Evolutionary conservation across 2,113 vertebrate species (phyloP), one percentile per base, ranked within the genome.

Genomic region (Gila orcuttii): DNA sequence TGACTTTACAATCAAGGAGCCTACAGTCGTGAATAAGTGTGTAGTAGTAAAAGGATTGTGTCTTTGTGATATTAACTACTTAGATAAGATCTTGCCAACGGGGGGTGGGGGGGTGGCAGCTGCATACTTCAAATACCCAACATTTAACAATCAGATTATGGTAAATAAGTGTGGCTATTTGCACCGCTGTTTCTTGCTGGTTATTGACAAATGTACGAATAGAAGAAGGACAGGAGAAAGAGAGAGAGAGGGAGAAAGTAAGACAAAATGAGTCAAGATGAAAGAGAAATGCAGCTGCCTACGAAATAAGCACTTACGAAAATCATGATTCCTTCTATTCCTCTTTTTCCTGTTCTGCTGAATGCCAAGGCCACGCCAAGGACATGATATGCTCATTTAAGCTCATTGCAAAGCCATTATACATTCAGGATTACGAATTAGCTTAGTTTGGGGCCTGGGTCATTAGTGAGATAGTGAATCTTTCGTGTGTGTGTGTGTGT

Each of bases 71-170:
- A 83, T 83, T 89, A 78, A 76, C 88, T 71, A 85, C 82, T 31
- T 12, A 73, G 88, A 89, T 87, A 89, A 50, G 64, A 89, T 85
- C 88, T 82, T 78, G 25, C 55, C 36, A 28, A 82, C 60, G 84
- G 77, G 77, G 68, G 78, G 82, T 81, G 36, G 36, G 3, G 36
- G 82, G 76, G 75, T 78, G 82, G 85, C 75, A 84, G 85, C 85
- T 81, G 82, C 85, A 86, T 85, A 76, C 87, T 88, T 86, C 82
- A 39, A 69, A 60, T 68, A 86, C 78, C 82, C 59, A 13, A 7
- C 83, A 84, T 82, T 85, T 87, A 74, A 77, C 78, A 87, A 89
- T 89, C 88, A 85, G 88, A 89, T 89, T 87, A 87, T 52, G 59
- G 82, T 66, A 86, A 89, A 89, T 87, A 80, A 85, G 82, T 83